These are phyloP conservation scores for Chelidonichthys spinosus DNA, from an alignment of 2,797 vertebrate genomes.

Conservation along the genomic window DNA sequence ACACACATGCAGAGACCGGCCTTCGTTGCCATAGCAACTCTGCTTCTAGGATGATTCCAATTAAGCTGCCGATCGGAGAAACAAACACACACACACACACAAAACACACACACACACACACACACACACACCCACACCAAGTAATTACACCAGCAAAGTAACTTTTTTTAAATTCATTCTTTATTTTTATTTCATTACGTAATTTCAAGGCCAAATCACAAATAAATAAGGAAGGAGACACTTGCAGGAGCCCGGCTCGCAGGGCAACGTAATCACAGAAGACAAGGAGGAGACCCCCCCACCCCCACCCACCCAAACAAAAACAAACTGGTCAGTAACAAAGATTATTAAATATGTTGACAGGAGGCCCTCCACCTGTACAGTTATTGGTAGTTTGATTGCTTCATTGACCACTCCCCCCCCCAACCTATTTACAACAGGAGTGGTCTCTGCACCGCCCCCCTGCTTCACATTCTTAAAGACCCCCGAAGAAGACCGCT, in stretches of 20 bases:
- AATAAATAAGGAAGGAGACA: conserved; percentile 90
- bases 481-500: conserved; percentile 59
- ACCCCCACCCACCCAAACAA: too few relatives aligned
- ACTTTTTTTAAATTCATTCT: conserved; percentile 66
- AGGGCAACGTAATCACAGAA: conserved; percentile 61
- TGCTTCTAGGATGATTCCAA: conserved; percentile 67
- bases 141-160: conserved; percentile 72
- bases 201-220: conserved; percentile 86
- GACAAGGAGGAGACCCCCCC: conserved; percentile 46
- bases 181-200: conserved; percentile 79
- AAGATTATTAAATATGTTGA: conserved; percentile 72
- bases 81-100: neutral
- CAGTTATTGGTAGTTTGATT: conserved; percentile 69
- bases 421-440: conserved; percentile 62
- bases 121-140: conserved; percentile 8
- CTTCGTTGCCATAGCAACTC: conserved; percentile 85
- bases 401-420: conserved; percentile 45
- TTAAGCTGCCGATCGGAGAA: conserved; percentile 57
- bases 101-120: conserved; percentile 26
- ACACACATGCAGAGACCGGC: conserved; percentile 49
- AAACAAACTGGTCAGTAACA: conserved; percentile 63
- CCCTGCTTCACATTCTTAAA: conserved; percentile 69
- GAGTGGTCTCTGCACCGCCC: conserved; percentile 29
- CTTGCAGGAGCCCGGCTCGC: conserved; percentile 75
- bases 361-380: conserved; percentile 74